Evolutionary conservation across 2,888 invertebrate species (phyloP).

Genomic region (Troides aeacus): DNA sequence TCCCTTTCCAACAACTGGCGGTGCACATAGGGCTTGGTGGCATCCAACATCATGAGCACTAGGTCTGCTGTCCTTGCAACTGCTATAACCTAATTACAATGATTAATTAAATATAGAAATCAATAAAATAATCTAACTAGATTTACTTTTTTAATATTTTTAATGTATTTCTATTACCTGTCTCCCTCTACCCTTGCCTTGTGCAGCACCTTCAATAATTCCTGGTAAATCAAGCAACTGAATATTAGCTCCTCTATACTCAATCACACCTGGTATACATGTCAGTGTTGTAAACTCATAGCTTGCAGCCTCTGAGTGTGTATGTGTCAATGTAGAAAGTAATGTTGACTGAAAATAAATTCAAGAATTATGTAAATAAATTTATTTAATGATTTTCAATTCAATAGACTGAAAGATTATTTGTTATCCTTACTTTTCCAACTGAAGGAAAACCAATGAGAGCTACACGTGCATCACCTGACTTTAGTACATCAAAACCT

Average conservation of each 20-base stretch:
- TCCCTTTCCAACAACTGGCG: slow-evolving; percentile 94
- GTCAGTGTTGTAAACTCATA: slow-evolving; percentile 99
- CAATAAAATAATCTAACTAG: background rate
- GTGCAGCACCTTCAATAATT: slow-evolving; percentile 99
- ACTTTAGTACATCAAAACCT: slow-evolving; percentile 99
- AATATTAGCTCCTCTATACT: slow-evolving; percentile 99
- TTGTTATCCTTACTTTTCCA: slow-evolving; percentile 85
- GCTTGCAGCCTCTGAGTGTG: slow-evolving; percentile 97
- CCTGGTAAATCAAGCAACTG: slow-evolving; percentile 99
- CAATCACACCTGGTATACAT: slow-evolving; percentile 99
- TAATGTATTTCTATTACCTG: slow-evolving; percentile 75
- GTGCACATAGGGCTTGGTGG: slow-evolving; percentile 98
- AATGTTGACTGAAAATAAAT: slow-evolving; percentile 88
- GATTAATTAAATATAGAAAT: background rate
- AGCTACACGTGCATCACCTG: slow-evolving; percentile 98
- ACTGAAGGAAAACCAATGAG: slow-evolving; percentile 99
- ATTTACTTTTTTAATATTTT: background rate
- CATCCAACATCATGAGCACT: slow-evolving; percentile 99
- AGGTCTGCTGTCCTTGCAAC: slow-evolving; percentile 99
- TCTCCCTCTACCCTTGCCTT: slow-evolving; percentile 93
- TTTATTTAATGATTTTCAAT: too few species aligned
- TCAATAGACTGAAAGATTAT: background rate
- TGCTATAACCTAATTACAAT: slow-evolving; percentile 88
- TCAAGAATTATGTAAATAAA: slow-evolving; percentile 18
- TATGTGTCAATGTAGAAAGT: slow-evolving; percentile 95